Conservation (phyloP, 2,888 invertebrate species). For the Hecatera dysodea region DNA sequence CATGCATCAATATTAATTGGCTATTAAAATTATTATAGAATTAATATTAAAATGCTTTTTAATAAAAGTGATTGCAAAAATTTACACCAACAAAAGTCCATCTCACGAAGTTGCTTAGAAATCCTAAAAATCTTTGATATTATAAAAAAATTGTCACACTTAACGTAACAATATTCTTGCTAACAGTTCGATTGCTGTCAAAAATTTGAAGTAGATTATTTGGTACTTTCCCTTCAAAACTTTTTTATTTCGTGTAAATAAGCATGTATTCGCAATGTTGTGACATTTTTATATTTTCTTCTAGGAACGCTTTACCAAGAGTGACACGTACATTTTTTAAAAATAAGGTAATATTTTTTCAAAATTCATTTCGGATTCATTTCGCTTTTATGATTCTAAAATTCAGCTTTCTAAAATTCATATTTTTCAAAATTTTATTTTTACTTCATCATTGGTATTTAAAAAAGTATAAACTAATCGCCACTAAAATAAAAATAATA, state of each 20-base stretch:
- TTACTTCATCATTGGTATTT: slow-evolving; percentile 1
- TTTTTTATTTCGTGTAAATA: slow-evolving; percentile 54
- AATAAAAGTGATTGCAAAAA: slow-evolving; percentile 14
- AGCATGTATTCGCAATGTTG: slow-evolving; percentile 84
- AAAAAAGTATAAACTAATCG: slow-evolving; percentile 31
- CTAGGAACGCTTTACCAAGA: slow-evolving; percentile 94
- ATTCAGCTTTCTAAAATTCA: slow-evolving; percentile 62
- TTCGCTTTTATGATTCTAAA: slow-evolving; percentile 66
- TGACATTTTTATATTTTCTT: slow-evolving; percentile 91
- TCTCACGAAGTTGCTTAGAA: too few relatives aligned
- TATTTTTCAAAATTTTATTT: slow-evolving; percentile 21
- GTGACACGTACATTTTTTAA: slow-evolving; percentile 97
- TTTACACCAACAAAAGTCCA: too few relatives aligned
- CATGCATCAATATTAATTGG: slow-evolving; percentile 46
- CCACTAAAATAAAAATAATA: slow-evolving; percentile 26
- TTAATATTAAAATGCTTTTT: slow-evolving; percentile 24
- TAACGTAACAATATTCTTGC: too few relatives aligned
- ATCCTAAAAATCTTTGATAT: too few relatives aligned
- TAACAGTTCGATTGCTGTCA: background rate
- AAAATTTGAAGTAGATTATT: background rate
- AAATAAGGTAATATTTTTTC: slow-evolving; percentile 86
- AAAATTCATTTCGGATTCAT: slow-evolving; percentile 67
- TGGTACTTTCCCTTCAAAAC: too few relatives aligned
- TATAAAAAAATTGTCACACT: background rate
- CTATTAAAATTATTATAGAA: background rate